Percentiles rank a stretch among this genome's conserved stretches.
Evolutionary conservation across 2,113 vertebrate species (phyloP).

Genomic region (Harpagus bidentatus): DNA sequence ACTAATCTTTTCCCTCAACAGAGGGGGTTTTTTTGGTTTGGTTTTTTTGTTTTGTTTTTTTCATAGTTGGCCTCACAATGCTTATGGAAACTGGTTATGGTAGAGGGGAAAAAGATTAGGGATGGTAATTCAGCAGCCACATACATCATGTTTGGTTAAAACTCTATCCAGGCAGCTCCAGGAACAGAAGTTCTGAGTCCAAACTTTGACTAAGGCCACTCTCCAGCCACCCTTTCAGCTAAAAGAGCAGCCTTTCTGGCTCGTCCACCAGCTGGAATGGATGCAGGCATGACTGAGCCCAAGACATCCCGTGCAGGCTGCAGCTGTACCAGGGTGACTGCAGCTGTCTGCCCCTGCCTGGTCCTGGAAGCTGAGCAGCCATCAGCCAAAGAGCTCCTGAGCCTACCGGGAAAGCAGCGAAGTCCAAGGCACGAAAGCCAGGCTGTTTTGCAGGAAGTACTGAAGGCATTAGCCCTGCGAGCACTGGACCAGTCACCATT

Average conservation of each 20-base stretch:
- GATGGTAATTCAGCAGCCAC: background rate
- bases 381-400: background rate
- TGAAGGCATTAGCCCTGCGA: background rate
- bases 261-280: background rate
- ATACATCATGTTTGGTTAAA: background rate
- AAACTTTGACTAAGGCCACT: background rate
- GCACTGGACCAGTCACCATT: background rate
- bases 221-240: background rate
- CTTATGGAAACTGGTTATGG: background rate
- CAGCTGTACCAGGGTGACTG: background rate
- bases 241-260: background rate
- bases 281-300: background rate
- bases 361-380: background rate
- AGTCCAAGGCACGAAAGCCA: background rate
- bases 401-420: background rate
- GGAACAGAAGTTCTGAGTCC: background rate
- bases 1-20: background rate
- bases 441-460: background rate
- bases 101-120: background rate
- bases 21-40: background rate
- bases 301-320: background rate
- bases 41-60: background rate
- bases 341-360: background rate
- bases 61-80: background rate
- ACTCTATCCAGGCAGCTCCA: background rate